Conservation (phyloP, 2,888 invertebrate species). For the Hoplodrina blanda region DNA sequence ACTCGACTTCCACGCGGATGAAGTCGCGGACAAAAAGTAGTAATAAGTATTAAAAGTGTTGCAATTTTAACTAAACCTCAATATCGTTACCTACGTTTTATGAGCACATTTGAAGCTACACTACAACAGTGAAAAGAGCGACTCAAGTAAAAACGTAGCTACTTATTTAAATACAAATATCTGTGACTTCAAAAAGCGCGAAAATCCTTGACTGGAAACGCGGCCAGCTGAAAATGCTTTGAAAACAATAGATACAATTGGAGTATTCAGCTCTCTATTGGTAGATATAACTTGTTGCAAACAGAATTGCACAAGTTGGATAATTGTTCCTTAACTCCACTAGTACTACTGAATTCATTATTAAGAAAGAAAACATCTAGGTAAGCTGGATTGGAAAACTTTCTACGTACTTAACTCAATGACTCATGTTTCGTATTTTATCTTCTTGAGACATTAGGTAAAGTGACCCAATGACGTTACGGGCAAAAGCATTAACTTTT, state of each 20-base stretch:
- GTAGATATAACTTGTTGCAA: no score
- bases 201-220: background rate
- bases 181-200: background rate
- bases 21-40: no score
- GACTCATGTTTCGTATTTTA: background rate
- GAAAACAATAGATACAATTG: no score
- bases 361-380: background rate
- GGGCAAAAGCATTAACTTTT: constrained; percentile 11
- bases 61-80: no score
- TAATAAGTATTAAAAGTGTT: no score
- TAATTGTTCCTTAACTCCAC: background rate
- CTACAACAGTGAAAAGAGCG: no score
- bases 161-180: no score
- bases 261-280: no score
- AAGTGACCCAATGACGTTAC: background rate
- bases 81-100: no score
- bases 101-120: no score
- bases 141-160: background rate
- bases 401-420: background rate
- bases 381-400: background rate
- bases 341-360: background rate
- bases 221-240: no score
- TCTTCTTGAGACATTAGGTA: background rate
- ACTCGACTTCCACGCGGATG: no score
- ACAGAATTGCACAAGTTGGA: background rate